These are phyloP conservation scores for Diorhabda elongata DNA, from an alignment of 1,140 invertebrate genomes.

Conservation along the genomic window DNA sequence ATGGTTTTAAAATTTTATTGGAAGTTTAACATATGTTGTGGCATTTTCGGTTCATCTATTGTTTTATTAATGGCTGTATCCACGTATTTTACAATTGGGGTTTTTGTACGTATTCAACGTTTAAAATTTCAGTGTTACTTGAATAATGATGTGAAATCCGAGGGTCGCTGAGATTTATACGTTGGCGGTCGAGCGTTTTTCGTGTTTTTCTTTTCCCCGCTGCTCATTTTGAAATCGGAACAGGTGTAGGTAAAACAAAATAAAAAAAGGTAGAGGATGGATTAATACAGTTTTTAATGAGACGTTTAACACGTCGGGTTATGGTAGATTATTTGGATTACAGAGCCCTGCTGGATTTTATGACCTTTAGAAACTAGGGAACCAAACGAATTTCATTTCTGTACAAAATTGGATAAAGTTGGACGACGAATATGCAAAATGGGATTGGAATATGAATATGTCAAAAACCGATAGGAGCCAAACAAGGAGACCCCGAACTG, in stretches of 20 bases:
- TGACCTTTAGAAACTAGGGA: no score
- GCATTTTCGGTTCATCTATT: slow-evolving; percentile 2
- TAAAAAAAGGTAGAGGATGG: no score
- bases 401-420: no score
- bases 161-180: background rate
- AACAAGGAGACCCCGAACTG: no score
- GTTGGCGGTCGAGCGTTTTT: slow-evolving; percentile 1
- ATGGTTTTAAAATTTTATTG: background rate
- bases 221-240: background rate
- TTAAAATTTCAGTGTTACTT: background rate
- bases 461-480: no score
- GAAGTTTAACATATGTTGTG: slow-evolving; percentile 1
- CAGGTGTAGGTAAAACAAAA: background rate
- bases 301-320: no score
- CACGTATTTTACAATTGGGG: background rate
- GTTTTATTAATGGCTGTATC: background rate
- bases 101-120: background rate
- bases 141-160: background rate
- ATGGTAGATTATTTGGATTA: no score
- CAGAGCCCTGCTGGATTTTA: no score
- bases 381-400: no score
- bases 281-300: no score
- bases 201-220: background rate
- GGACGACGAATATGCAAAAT: no score
- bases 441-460: no score